phyloP scores from a whole-genome alignment of 2,888 invertebrate genomes.

The Nesidiocoris tenuis region DNA sequence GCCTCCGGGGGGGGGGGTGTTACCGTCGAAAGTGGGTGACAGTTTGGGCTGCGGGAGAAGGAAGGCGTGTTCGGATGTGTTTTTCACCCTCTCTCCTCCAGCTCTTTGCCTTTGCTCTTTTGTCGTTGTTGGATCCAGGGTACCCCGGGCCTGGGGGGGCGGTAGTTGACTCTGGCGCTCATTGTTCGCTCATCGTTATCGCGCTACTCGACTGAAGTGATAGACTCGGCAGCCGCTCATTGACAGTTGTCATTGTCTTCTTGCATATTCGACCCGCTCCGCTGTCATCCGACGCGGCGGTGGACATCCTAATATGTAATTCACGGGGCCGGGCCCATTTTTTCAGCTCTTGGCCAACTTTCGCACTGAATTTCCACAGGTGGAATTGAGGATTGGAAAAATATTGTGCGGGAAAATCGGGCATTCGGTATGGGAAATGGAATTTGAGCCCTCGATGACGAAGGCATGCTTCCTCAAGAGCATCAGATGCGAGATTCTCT shows the following conservation, averaged over 20 bases:
- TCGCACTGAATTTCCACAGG: too few species aligned
- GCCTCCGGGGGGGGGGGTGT: not conserved
- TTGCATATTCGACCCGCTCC: not conserved
- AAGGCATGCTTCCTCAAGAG: too few species aligned
- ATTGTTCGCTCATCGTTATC: not conserved
- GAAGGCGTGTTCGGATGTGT: slow-evolving; percentile 40
- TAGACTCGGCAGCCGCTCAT: not conserved
- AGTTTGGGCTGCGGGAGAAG: slow-evolving; percentile 17
- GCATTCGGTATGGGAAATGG: too few species aligned
- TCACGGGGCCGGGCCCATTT: not conserved
- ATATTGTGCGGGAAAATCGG: too few species aligned
- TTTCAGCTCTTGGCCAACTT: not conserved
- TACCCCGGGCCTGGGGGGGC: not conserved
- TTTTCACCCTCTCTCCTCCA: slow-evolving; percentile 17
- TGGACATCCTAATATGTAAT: not conserved
- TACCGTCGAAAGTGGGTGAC: slow-evolving; percentile 29
- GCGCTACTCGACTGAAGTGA: not conserved
- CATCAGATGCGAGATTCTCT: too few species aligned
- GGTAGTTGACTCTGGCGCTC: too few species aligned
- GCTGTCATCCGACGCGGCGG: not conserved
- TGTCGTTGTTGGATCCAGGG: slow-evolving; percentile 10
- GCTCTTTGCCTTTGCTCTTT: slow-evolving; percentile 33
- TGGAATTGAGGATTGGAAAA: too few species aligned
- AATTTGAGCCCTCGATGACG: too few species aligned
- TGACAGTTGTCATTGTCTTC: not conserved